Evolutionary conservation across 2,888 invertebrate species (phyloP).

Genomic region (Drosophila percnosoma): DNA sequence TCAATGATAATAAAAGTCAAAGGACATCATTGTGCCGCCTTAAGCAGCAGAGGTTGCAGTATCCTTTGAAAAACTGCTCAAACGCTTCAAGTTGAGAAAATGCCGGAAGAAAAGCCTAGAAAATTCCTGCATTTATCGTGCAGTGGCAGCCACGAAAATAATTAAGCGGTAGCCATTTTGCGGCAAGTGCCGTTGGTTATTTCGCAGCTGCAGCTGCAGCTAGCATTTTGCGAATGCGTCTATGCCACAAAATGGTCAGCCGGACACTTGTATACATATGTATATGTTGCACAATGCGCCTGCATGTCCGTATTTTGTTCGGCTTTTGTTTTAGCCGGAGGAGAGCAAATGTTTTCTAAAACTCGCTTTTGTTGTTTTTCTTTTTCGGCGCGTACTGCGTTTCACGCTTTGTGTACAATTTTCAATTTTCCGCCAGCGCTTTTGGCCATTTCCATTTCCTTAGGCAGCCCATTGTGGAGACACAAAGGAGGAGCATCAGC

Average conservation of each 20-base stretch:
- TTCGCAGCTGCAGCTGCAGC: conserved; percentile 19
- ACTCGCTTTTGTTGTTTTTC: conserved; percentile 47
- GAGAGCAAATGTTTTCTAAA: conserved; percentile 56
- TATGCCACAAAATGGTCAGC: conserved; percentile 39
- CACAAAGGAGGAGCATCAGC: conserved; percentile 22
- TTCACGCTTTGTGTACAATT: conserved; percentile 66
- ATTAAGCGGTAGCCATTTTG: conserved; percentile 42
- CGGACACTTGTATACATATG: background rate
- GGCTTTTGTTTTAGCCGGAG: conserved; percentile 30
- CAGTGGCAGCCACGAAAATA: conserved; percentile 34
- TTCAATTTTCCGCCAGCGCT: conserved; percentile 78
- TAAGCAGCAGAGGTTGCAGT: no score
- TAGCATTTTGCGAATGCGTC: conserved; percentile 41
- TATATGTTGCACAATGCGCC: conserved; percentile 17
- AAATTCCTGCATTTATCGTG: background rate
- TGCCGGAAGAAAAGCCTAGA: background rate
- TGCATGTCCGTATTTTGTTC: conserved; percentile 38
- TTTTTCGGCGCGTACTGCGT: conserved; percentile 39
- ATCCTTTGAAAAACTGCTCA: no score
- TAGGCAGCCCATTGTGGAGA: conserved; percentile 38
- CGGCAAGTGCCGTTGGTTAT: conserved; percentile 2
- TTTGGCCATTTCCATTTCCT: conserved; percentile 57
- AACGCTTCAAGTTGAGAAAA: background rate
- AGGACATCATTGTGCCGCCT: background rate
- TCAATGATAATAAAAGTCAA: background rate